phyloP scores from a whole-genome alignment of 2,797 vertebrate genomes.

The Rhynchotus rufescens region DNA sequence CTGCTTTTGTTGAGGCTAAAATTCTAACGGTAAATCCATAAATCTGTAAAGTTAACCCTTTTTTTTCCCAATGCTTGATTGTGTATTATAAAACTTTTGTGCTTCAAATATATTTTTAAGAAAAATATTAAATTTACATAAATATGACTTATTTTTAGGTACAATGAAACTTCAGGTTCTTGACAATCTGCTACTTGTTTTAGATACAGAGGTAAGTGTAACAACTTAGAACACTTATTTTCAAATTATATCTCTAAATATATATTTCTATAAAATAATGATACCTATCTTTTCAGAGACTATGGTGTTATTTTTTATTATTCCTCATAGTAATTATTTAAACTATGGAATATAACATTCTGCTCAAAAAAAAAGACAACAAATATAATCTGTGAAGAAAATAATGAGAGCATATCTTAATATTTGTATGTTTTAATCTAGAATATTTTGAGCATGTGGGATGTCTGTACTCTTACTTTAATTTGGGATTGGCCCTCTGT shows the following conservation, averaged over 20 bases:
- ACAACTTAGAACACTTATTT: background rate
- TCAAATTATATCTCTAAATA: background rate
- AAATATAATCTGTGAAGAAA: background rate
- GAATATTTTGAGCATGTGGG: slow-evolving; percentile 91
- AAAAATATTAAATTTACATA: background rate
- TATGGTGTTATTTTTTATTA: background rate
- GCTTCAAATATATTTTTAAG: background rate
- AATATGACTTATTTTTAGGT: slow-evolving; percentile 75
- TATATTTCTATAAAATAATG: background rate
- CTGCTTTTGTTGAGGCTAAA: background rate
- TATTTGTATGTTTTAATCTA: slow-evolving; percentile 50
- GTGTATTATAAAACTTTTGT: background rate
- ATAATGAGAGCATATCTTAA: background rate
- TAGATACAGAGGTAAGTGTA: slow-evolving; percentile 88
- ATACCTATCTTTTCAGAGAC: background rate
- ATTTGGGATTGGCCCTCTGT: slow-evolving; percentile 88
- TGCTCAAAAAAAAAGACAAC: background rate
- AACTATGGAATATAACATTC: background rate
- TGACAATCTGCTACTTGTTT: slow-evolving; percentile 89
- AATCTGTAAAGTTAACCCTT: no score
- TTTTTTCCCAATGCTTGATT: background rate
- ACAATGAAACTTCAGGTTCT: slow-evolving; percentile 89
- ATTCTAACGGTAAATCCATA: background rate
- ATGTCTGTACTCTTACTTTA: slow-evolving; percentile 86
- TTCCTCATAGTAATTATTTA: background rate